Conservation (phyloP, 2,797 vertebrate genomes). For the Bovichtus diacanthus region DNA sequence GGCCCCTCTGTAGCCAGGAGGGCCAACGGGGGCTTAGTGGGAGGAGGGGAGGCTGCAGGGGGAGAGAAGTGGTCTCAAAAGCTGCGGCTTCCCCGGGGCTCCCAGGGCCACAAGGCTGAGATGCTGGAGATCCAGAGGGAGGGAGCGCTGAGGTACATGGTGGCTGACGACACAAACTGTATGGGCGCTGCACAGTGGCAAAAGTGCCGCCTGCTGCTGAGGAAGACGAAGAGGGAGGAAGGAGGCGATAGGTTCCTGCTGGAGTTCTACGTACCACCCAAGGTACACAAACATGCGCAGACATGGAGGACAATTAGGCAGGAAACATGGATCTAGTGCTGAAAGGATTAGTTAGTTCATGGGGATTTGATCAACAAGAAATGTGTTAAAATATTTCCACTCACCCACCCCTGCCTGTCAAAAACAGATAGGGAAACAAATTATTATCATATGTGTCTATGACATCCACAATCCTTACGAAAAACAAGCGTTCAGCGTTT, state of each 20-base stretch:
- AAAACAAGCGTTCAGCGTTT: no score
- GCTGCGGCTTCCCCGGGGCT: constrained; percentile 88
- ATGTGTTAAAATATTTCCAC: neutral
- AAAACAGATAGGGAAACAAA: neutral
- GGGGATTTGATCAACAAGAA: neutral
- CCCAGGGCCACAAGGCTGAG: constrained; percentile 91
- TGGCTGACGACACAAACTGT: constrained; percentile 95
- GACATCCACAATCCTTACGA: neutral
- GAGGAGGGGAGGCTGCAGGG: constrained; percentile 81
- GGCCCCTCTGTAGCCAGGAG: constrained; percentile 72
- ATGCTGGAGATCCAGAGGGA: constrained; percentile 95
- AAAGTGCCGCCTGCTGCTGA: constrained; percentile 94
- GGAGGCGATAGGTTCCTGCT: constrained; percentile 93
- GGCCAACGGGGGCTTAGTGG: constrained; percentile 82
- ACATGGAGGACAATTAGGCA: neutral
- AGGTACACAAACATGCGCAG: constrained; percentile 83
- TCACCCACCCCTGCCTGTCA: neutral
- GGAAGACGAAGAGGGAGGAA: constrained; percentile 88
- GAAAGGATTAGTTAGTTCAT: neutral
- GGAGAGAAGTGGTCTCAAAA: constrained; percentile 90
- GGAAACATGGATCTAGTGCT: neutral
- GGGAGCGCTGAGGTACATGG: constrained; percentile 94
- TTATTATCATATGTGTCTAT: neutral
- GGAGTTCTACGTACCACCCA: constrained; percentile 97
- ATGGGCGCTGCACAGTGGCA: constrained; percentile 94